Evolutionary conservation across 1,140 invertebrate species (phyloP).

Genomic region (Calosoma granatense): DNA sequence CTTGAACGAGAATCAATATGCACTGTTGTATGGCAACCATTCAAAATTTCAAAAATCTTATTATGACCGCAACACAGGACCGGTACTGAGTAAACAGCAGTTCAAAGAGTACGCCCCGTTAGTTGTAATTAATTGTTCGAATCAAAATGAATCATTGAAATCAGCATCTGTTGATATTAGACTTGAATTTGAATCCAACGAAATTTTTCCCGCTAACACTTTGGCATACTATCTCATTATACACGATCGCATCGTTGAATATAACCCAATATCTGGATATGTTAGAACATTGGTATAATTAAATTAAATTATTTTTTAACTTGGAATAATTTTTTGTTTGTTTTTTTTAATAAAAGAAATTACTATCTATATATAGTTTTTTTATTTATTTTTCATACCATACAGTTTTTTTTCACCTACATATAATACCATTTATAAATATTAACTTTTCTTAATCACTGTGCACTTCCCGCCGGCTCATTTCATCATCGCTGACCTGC

Average conservation of each 20-base stretch:
- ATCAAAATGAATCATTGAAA: constrained; percentile 15
- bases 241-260: constrained; percentile 20
- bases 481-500: no score
- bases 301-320: no score
- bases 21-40: constrained; percentile 24
- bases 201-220: constrained; percentile 15
- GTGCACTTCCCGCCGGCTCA: no score
- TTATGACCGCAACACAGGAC: constrained; percentile 12
- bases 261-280: constrained; percentile 11
- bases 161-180: constrained; percentile 19
- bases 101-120: constrained; percentile 11
- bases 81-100: constrained; percentile 16
- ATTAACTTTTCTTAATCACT: no score
- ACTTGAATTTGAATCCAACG: constrained; percentile 19
- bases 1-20: constrained; percentile 19
- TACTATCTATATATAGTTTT: no score
- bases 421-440: no score
- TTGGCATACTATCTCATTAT: constrained; percentile 20
- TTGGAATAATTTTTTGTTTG: no score
- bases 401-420: no score
- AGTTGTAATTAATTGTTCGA: constrained; percentile 12
- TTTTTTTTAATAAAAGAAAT: no score
- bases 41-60: constrained; percentile 24
- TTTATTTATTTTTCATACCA: no score
- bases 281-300: constrained; percentile 10